These are phyloP conservation scores for Cephus sareptanus DNA, from an alignment of 2,888 invertebrate species.

Conservation along the genomic window DNA sequence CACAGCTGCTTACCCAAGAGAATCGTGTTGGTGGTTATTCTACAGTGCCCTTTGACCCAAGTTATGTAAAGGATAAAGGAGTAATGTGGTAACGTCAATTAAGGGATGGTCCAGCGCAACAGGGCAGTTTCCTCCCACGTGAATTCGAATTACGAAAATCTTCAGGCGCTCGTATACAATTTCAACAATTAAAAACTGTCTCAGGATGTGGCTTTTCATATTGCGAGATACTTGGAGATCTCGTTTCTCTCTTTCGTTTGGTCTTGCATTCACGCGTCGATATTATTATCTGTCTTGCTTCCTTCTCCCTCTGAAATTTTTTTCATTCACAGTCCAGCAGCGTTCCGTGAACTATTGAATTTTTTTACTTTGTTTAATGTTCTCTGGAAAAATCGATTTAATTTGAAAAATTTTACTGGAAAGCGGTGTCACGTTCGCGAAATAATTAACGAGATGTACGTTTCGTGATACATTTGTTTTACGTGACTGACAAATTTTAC, in stretches of 20 bases:
- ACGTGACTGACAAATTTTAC: too few relatives aligned
- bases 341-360: too few relatives aligned
- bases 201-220: not conserved
- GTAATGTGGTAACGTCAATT: not conserved
- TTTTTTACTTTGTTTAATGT: too few relatives aligned
- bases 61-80: too few relatives aligned
- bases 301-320: too few relatives aligned
- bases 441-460: not conserved
- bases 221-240: too few relatives aligned
- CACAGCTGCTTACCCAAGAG: too few relatives aligned
- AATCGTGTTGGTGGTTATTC: too few relatives aligned
- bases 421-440: not conserved
- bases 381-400: not conserved
- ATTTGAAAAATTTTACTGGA: not conserved
- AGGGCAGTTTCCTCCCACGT: not conserved
- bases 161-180: not conserved
- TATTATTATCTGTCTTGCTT: too few relatives aligned
- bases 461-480: not conserved
- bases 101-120: conserved; percentile 1
- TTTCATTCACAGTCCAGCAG: too few relatives aligned
- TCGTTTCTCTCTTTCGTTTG: conserved; percentile 6
- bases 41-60: too few relatives aligned
- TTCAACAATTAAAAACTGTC: not conserved
- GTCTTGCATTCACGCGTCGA: not conserved
- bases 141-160: not conserved